Evolutionary conservation across 2,888 invertebrate species (phyloP).

Genomic region (Noctua pronuba): DNA sequence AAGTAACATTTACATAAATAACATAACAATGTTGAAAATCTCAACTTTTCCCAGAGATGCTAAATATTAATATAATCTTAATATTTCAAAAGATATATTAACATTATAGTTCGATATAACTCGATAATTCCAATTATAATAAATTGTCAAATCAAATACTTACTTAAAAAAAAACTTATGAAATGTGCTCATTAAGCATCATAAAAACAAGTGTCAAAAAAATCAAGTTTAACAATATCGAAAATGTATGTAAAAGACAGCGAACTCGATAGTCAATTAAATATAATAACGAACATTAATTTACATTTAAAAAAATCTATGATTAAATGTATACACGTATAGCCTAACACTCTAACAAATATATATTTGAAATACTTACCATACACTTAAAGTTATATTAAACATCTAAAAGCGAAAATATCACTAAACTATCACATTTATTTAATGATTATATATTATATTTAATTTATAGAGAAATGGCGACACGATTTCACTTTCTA

Average conservation of each 20-base stretch:
- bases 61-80: neutral
- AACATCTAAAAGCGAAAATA: slow-evolving; percentile 66
- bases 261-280: slow-evolving; percentile 1
- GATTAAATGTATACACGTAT: neutral
- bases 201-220: neutral
- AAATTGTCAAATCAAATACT: neutral
- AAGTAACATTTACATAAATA: slow-evolving; percentile 53
- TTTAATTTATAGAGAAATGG: slow-evolving; percentile 30
- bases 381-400: slow-evolving; percentile 28
- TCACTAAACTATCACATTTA: slow-evolving; percentile 69
- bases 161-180: neutral
- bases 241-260: slow-evolving; percentile 2
- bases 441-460: slow-evolving; percentile 53
- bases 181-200: neutral
- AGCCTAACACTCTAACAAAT: slow-evolving; percentile 36
- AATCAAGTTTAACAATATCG: neutral
- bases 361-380: slow-evolving; percentile 26
- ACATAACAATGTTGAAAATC: slow-evolving; percentile 6
- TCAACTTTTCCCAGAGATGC: slow-evolving; percentile 5
- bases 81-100: neutral
- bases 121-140: neutral
- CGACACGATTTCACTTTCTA: slow-evolving; percentile 31
- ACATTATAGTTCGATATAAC: neutral
- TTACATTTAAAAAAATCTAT: neutral
- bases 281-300: slow-evolving; percentile 7